These are phyloP conservation scores for Frieseomelitta varia DNA, from an alignment of 1,140 invertebrate genomes.

Conservation along the genomic window DNA sequence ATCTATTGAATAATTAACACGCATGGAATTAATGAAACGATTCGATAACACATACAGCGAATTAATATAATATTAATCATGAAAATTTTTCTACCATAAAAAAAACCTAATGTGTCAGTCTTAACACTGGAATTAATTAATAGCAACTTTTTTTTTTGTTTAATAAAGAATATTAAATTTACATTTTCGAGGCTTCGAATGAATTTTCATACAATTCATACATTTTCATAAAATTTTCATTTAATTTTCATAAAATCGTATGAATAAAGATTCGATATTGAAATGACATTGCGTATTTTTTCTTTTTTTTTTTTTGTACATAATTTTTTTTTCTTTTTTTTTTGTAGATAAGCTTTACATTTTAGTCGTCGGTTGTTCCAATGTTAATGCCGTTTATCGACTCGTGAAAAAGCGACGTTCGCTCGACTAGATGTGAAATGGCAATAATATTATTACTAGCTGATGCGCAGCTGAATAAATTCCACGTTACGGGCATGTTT, in stretches of 20 bases:
- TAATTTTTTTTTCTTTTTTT: neutral
- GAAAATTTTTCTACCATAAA: neutral
- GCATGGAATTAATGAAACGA: neutral
- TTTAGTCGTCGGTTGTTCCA: neutral
- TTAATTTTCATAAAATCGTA: too few species aligned
- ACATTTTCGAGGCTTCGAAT: too few species aligned
- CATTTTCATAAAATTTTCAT: too few species aligned
- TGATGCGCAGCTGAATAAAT: constrained; percentile 12
- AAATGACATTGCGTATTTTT: neutral
- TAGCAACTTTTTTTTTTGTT: neutral
- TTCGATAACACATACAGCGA: neutral
- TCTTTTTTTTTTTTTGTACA: too few species aligned
- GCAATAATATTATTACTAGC: constrained; percentile 5
- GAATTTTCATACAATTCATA: too few species aligned
- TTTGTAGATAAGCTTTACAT: neutral
- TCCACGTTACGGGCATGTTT: neutral
- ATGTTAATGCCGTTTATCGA: neutral
- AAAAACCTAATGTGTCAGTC: neutral
- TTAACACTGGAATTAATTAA: neutral
- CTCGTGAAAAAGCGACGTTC: neutral
- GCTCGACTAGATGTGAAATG: neutral
- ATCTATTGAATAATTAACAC: constrained; percentile 7
- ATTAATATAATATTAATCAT: neutral
- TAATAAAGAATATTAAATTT: too few species aligned
- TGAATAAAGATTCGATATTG: neutral